Conservation (phyloP, 2,888 invertebrate species). For the Ophion obscuratus region DNA sequence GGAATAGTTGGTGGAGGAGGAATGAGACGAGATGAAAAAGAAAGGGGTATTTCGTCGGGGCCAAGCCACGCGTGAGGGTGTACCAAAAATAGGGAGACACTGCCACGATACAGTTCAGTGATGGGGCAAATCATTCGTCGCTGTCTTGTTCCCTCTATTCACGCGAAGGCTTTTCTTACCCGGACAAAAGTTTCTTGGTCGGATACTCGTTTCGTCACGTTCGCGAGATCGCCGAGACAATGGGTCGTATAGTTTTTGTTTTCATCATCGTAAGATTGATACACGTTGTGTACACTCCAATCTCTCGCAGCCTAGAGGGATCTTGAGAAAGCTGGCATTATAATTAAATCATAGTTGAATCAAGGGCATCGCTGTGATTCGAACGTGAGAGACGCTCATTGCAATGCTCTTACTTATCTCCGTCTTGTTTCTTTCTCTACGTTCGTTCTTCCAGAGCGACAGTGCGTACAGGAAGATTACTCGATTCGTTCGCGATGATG, state of each 20-base stretch:
- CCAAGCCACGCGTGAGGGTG: conserved; percentile 37
- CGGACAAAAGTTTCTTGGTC: conserved; percentile 49
- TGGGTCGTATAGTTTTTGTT: conserved; percentile 27
- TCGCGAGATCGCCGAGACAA: conserved; percentile 38
- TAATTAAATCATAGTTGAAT: conserved; percentile 4
- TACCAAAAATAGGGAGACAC: conserved; percentile 46
- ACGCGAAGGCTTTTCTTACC: conserved; percentile 27
- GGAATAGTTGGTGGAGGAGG: neutral
- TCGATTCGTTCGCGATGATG: neutral
- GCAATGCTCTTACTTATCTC: neutral
- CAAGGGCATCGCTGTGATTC: neutral
- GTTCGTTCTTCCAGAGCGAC: neutral
- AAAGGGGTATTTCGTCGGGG: conserved; percentile 27
- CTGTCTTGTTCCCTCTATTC: conserved; percentile 43
- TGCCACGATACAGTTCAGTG: conserved; percentile 33
- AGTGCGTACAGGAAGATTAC: neutral
- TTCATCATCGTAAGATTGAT: conserved; percentile 26
- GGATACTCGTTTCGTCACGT: conserved; percentile 49
- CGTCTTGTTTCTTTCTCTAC: neutral
- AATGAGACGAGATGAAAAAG: conserved; percentile 19
- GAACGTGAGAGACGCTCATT: neutral
- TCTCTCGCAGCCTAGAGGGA: neutral
- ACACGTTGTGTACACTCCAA: conserved; percentile 35
- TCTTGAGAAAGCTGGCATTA: neutral
- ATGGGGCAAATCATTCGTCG: conserved; percentile 49